A percentile compares a stretch with the other conserved stretches of the same genome.
Conservation (phyloP, 2,113 vertebrate genomes). For the Bambusicola thoracicus region DNA sequence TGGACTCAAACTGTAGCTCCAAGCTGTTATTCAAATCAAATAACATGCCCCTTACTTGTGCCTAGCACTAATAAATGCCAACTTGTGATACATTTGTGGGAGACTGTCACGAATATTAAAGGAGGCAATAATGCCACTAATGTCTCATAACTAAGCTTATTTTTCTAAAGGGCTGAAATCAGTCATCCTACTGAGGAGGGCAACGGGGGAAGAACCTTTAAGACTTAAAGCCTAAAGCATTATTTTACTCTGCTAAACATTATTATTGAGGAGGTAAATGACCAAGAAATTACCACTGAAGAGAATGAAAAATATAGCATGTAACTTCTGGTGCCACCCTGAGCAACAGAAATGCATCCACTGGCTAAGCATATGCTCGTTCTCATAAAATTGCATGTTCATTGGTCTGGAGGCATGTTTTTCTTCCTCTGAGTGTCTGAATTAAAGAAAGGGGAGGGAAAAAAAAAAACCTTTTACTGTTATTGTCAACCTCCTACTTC, state of each 20-base stretch:
- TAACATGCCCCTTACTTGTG: conserved; percentile 99
- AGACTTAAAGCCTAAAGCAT: conserved; percentile 72
- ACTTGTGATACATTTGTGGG: conserved; percentile 95
- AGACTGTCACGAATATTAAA: conserved; percentile 87
- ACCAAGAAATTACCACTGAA: conserved; percentile 52
- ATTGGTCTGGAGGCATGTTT: conserved; percentile 41
- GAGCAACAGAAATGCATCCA: conserved; percentile 33
- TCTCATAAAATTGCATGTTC: conserved; percentile 14
- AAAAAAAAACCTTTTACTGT: neutral
- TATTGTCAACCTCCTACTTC: conserved; percentile 47
- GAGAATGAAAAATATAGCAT: conserved; percentile 41
- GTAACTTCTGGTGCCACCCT: conserved; percentile 55
- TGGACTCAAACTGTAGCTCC: conserved; percentile 91
- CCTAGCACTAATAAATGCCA: conserved; percentile 99
- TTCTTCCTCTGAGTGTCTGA: conserved; percentile 1
- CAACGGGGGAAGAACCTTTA: conserved; percentile 61
- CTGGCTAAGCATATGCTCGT: conserved; percentile 16
- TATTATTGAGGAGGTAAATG: conserved; percentile 53
- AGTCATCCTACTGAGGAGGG: conserved; percentile 65
- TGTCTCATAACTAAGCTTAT: conserved; percentile 84
- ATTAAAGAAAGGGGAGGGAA: conserved; percentile 18
- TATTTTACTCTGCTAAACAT: conserved; percentile 58
- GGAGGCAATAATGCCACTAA: conserved; percentile 85
- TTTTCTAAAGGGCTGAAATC: conserved; percentile 81
- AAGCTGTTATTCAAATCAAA: conserved; percentile 99